A percentile compares a stretch with the other conserved stretches of the same genome.
phyloP scores from a whole-genome alignment of 2,113 vertebrate genomes.

The Dinomys branickii region DNA sequence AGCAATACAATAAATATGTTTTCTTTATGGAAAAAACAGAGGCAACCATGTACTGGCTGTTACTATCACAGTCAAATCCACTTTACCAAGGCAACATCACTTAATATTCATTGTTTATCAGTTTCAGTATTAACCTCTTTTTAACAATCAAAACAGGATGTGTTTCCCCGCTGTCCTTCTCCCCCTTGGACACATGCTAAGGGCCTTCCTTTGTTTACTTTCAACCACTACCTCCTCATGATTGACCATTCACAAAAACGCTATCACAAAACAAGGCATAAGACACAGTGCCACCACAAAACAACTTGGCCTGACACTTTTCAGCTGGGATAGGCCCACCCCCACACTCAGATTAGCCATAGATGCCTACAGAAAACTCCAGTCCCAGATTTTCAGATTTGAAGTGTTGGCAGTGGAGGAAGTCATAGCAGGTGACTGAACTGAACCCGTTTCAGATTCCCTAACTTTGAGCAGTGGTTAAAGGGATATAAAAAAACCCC shows the following conservation, averaged over 20 bases:
- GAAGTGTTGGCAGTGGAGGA: background rate
- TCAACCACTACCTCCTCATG: background rate
- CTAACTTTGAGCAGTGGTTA: background rate
- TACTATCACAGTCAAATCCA: background rate
- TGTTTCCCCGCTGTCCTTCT: background rate
- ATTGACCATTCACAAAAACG: background rate
- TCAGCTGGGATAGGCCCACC: background rate
- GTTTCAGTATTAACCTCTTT: background rate
- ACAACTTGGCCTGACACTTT: background rate
- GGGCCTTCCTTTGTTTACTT: background rate
- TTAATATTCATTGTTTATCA: background rate
- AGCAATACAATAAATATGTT: background rate
- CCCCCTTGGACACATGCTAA: background rate
- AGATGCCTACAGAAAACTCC: background rate
- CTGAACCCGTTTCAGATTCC: background rate
- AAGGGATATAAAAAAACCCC: background rate
- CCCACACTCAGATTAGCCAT: background rate
- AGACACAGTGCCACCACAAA: background rate
- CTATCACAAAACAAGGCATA: background rate
- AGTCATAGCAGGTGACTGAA: background rate
- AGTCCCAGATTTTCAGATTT: background rate
- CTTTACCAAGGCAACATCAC: background rate
- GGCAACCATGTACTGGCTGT: background rate
- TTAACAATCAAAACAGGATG: background rate
- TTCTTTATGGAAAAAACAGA: conserved; percentile 2